These are phyloP conservation scores for Pseudococcus jackbeardsleyi DNA, from an alignment of 2,888 invertebrate genomes.

Conservation along the genomic window DNA sequence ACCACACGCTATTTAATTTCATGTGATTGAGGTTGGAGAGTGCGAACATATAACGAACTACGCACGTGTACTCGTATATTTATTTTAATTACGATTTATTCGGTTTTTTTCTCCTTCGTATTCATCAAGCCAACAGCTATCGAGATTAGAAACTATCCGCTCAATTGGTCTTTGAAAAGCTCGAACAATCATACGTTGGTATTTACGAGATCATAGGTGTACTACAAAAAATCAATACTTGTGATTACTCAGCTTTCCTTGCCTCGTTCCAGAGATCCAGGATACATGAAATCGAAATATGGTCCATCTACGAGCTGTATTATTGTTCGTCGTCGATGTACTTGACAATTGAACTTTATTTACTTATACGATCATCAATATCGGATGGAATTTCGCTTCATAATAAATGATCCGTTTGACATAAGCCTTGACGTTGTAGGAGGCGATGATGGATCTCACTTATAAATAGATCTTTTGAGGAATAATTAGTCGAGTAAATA, in stretches of 20 bases:
- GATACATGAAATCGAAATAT: not conserved
- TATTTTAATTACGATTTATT: slow-evolving; percentile 35
- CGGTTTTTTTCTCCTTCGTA: not conserved
- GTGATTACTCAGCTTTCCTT: not conserved
- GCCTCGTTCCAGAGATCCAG: not conserved
- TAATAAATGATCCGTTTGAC: not conserved
- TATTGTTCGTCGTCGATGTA: not conserved
- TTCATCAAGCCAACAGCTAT: not conserved
- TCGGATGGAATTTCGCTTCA: not conserved
- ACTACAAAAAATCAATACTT: not conserved
- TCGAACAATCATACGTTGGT: not conserved
- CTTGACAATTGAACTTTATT: slow-evolving; percentile 28
- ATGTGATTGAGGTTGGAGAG: not conserved
- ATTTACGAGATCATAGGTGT: not conserved
- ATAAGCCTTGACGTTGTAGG: not conserved
- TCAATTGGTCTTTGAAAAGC: not conserved
- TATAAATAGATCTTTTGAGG: not conserved
- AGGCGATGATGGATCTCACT: not conserved
- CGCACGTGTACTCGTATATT: slow-evolving; percentile 19
- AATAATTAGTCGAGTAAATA: not conserved
- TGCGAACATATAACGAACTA: not conserved
- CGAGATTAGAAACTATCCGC: slow-evolving; percentile 15
- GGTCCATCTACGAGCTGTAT: not conserved
- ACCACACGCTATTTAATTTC: slow-evolving; percentile 22
- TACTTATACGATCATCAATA: not conserved